Evolutionary conservation across 2,113 vertebrate species (phyloP).

Genomic region (Seriola rivoliana): DNA sequence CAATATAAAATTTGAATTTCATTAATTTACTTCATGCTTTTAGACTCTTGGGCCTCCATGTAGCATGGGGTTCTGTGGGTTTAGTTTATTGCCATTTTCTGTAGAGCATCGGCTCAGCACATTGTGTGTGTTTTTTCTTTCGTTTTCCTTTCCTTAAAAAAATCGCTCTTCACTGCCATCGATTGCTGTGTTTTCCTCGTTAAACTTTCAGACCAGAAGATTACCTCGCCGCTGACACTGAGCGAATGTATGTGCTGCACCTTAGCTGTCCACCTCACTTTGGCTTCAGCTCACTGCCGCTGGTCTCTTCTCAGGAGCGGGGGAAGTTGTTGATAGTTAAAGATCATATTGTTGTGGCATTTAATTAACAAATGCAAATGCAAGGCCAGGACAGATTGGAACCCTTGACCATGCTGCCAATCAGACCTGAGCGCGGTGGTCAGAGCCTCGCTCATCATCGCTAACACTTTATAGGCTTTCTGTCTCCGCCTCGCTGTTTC

Average conservation of each 20-base stretch:
- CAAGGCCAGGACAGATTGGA: slow-evolving; percentile 73
- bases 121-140: slow-evolving; percentile 11
- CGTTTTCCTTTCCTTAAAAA: neutral
- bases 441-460: slow-evolving; percentile 54
- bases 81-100: slow-evolving; percentile 38
- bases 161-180: slow-evolving; percentile 8
- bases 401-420: slow-evolving; percentile 80
- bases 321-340: slow-evolving; percentile 77
- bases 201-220: slow-evolving; percentile 57
- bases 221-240: slow-evolving; percentile 44
- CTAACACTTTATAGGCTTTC: slow-evolving; percentile 55
- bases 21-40: slow-evolving; percentile 28
- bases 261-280: slow-evolving; percentile 73
- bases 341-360: slow-evolving; percentile 86
- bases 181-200: slow-evolving; percentile 59
- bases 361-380: slow-evolving; percentile 87
- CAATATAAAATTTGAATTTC: slow-evolving; percentile 19
- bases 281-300: slow-evolving; percentile 35
- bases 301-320: slow-evolving; percentile 28
- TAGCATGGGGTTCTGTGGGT: slow-evolving; percentile 23
- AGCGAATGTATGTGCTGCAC: slow-evolving; percentile 45
- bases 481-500: slow-evolving; percentile 32
- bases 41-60: slow-evolving; percentile 5
- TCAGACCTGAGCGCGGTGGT: slow-evolving; percentile 70
- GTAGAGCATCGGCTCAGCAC: slow-evolving; percentile 14